Evolutionary conservation across 2,113 vertebrate genomes (phyloP), one percentile per base, ranked within the genome.

Genomic region (Pristiophorus japonicus): DNA sequence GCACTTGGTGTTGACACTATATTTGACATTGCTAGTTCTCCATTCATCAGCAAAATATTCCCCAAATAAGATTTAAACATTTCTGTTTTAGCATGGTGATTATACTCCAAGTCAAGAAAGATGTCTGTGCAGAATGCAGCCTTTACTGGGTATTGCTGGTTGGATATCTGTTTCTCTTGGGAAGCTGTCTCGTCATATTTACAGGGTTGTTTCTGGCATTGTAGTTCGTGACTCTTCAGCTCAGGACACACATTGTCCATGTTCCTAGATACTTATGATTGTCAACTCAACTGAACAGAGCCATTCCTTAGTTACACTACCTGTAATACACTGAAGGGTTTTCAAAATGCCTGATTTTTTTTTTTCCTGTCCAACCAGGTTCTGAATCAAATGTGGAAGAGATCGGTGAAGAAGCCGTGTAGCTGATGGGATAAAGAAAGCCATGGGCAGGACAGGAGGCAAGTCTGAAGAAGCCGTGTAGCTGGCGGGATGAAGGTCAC

Each of bases 341-440:
- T 91, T 91, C 87, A n/a, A n/a, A 91, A 62, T 62, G 30, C 20
- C 34, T 92, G 34, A 63, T 38, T 20, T 22, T 92, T 14, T 62
- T 42, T 42, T 70, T 95, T n/a, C n/a, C 95, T 66, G 10, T 97
- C 94, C 97, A 96, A 95, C 1, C 98, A 99, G 99, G 98, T 97
- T 98, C 97, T 96, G 98, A 98, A 97, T 98, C 99, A 96, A 98
- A 99, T 97, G 97, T 97, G 63, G 98, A 97, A 95, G 97, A 97
- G 63, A 67, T 94, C 38, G 24, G 92, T 67, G 92, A 94, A 63
- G 65, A 94, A 70, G 93, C 45, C 16, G 66, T 67, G 93, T 47
- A 94, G 45, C 27, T 47, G 47, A 73, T 3, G 66, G 66, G 18
- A 94, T 42, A 70, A 70, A 51, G 65, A 63, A 91, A 94, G 66